phyloP scores from a whole-genome alignment of 1,140 invertebrate species.

The Cydia fagiglandana region DNA sequence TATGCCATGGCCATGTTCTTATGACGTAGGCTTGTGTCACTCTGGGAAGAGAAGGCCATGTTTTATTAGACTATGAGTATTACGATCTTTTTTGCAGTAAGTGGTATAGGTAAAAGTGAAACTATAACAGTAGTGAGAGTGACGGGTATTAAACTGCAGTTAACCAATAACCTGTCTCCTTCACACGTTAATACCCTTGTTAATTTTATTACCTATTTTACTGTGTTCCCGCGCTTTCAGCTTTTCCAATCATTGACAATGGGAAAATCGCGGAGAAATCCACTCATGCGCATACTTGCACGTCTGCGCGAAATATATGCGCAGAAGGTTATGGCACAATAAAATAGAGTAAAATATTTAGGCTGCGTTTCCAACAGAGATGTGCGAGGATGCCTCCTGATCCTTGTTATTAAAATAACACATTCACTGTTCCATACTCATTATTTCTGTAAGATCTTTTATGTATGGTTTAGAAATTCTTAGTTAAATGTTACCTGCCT shows the following conservation, averaged over 20 bases:
- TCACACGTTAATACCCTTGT: conserved; percentile 17
- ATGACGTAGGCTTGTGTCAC: too few relatives aligned
- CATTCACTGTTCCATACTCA: too few relatives aligned
- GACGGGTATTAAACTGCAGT: background rate
- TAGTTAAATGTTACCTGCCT: background rate
- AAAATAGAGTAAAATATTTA: background rate
- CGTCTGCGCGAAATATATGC: background rate
- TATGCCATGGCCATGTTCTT: too few relatives aligned
- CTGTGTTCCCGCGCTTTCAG: conserved; percentile 35
- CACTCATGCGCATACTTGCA: background rate
- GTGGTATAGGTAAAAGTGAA: too few relatives aligned
- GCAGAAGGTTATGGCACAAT: background rate
- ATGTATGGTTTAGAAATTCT: too few relatives aligned
- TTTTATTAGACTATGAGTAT: too few relatives aligned
- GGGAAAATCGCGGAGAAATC: conserved; percentile 32
- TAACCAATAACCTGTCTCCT: background rate
- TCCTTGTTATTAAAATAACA: too few relatives aligned
- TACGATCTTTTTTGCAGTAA: too few relatives aligned
- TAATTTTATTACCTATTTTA: conserved; percentile 39
- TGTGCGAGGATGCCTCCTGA: too few relatives aligned
- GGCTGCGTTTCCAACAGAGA: too few relatives aligned
- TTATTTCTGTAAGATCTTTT: too few relatives aligned
- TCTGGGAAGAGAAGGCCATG: too few relatives aligned
- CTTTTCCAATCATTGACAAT: conserved; percentile 44
- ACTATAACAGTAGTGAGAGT: background rate